Base-by-base conservation (phyloP, 2,888 invertebrate species). In the Dryadula phaetusa region DNA sequence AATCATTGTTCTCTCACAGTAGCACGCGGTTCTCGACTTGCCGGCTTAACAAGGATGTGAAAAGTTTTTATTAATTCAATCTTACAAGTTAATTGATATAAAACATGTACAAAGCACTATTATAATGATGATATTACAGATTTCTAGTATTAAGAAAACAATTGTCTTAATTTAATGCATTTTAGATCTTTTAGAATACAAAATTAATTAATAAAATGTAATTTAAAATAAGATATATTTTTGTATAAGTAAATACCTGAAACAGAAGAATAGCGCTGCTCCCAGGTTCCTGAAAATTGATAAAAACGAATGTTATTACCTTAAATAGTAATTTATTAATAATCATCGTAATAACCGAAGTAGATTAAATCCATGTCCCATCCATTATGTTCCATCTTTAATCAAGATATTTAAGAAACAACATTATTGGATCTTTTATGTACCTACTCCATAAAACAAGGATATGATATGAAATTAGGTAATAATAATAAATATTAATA, bases 271-370 rank as follows among this genome's bases (percentile, higher is more conserved):
- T 67, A 87, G 70, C 10, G 82, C 87, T 25, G 87, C 84, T 53
- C 85, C 82, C 74, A 90, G 78, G 74, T 89, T 88, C 77, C 92
- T 92, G 88, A 42, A 86, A 88, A 74, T 54, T 81, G 75, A 73
- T 34, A 69, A 74, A 49, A 56, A 18, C 22, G 25, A 34, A 28
- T 25, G 14, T 22, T 22, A 5, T n/a, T n/a, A n/a, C n/a, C n/a
- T n/a, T n/a, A n/a, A n/a, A n/a, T n/a, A n/a, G n/a, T n/a, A n/a
- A n/a, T n/a, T n/a, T n/a, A n/a, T n/a, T n/a, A n/a, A n/a, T n/a
- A n/a, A n/a, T n/a, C n/a, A n/a, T n/a, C n/a, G n/a, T n/a, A n/a
- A n/a, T n/a, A n/a, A n/a, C n/a, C n/a, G n/a, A n/a, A n/a, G n/a
- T n/a, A n/a, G n/a, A n/a, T n/a, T n/a, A n/a, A n/a, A n/a, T n/a